phyloP scores from a whole-genome alignment of 2,797 vertebrate genomes.

The Poecile montanus region DNA sequence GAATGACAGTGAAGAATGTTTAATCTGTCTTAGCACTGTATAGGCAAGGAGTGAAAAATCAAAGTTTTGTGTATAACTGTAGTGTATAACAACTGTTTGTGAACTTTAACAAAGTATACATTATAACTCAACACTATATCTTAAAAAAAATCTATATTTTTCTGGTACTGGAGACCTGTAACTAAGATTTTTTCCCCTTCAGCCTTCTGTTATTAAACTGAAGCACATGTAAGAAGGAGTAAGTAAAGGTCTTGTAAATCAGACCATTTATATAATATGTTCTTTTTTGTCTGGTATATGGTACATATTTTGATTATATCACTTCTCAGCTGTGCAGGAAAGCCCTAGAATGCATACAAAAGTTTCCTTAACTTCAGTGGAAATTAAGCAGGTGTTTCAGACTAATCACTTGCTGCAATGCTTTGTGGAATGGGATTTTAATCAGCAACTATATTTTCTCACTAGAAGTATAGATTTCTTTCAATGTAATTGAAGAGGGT shows the following conservation, averaged over 20 bases:
- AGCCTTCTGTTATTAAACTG: not conserved
- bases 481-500: conserved; percentile 14
- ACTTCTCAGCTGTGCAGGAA: not conserved
- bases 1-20: not conserved
- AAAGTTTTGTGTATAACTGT: not conserved
- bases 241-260: not conserved
- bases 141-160: not conserved
- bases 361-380: not conserved
- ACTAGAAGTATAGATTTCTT: conserved; percentile 38
- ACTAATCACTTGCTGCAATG: not conserved
- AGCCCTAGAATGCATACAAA: not conserved
- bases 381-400: conserved; percentile 24
- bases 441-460: conserved; percentile 9
- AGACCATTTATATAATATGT: not conserved
- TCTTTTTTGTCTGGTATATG: not conserved
- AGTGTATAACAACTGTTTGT: not conserved
- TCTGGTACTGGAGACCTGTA: not conserved
- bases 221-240: not conserved
- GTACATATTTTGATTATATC: not conserved
- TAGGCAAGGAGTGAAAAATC: not conserved
- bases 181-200: fast-evolving
- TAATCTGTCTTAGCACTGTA: not conserved
- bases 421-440: conserved; percentile 37
- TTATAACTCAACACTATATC: not conserved
- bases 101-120: not conserved